Base-by-base conservation (phyloP, 1,140 invertebrate species). In the Drosophila pseudoananassae region DNA sequence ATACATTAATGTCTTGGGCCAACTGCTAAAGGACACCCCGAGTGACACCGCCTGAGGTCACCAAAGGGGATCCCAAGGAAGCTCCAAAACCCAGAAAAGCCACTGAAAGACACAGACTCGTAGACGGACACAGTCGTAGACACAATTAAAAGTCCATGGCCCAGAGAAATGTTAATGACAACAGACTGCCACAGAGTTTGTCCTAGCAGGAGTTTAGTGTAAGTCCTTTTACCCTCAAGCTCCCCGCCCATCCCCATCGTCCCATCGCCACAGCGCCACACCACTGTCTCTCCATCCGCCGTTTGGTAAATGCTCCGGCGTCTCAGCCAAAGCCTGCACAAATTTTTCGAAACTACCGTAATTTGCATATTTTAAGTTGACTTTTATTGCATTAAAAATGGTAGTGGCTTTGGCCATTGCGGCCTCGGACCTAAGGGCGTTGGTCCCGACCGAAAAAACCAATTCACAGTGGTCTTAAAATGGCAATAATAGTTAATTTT, bases 301-400 rank as follows among this genome's bases (percentile, higher is more conserved):
- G 40, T 2, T 43, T 43, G 23, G 61, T 43, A 60, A 58, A 47
- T 61, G 47, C 53, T 43, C 63, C 60, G 51, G 70, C 83, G 64
- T 46, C 43, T 46, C 43, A 20, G 43, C 43, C 43, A 46, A 61
- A 72, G 78, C 78, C 66, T 79, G 83, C 78, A 87, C 75, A 87
- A 87, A 87, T 88, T 84, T 77, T 71, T 64, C 65, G 83, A 87
- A 87, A 87, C 83, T 87, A 87, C 78, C 78, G 83, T 87, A 87
- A 87, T 87, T 87, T 87, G 83, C 83, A 87, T 87, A 87, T 87
- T 87, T 87, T 87, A 87, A 87, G 83, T 87, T 87, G 83, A 87
- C 83, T 87, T 87, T 87, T 87, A 87, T 87, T 87, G 83, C 83
- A 87, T 87, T 87, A 87, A 87, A 88, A 88, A 88, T 88, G 83